phyloP scores from a whole-genome alignment of 2,113 vertebrate species.

The Calyptommatus sinebrachiatus region DNA sequence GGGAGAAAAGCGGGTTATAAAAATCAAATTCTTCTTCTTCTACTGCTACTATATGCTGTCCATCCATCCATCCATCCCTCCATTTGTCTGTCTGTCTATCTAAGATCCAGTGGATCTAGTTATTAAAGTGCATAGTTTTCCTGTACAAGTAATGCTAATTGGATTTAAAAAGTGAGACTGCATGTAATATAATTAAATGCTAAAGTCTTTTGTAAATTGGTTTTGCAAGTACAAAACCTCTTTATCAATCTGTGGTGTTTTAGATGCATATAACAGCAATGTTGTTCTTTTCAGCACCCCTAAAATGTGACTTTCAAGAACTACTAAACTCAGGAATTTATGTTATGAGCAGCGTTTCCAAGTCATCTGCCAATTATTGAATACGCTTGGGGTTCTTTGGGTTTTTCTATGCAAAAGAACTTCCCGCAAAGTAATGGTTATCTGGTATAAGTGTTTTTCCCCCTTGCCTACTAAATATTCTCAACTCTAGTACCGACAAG shows the following conservation, averaged over 20 bases:
- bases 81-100: neutral
- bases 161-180: neutral
- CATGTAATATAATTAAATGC: neutral
- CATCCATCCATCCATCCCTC: no score
- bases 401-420: neutral
- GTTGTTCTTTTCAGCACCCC: neutral
- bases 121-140: neutral
- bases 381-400: no score
- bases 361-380: no score
- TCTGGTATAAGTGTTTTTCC: neutral
- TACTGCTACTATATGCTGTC: no score
- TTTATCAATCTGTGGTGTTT: neutral
- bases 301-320: neutral
- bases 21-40: no score
- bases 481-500: neutral
- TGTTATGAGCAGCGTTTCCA: no score
- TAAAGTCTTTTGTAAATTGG: neutral
- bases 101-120: neutral
- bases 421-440: neutral
- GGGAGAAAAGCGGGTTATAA: no score
- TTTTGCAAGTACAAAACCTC: neutral
- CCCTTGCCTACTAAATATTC: neutral
- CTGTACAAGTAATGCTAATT: slow-evolving; percentile 51
- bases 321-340: neutral
- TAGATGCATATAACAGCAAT: neutral